A percentile compares a stretch with the other conserved stretches of the same genome.
phyloP scores from a whole-genome alignment of 1,140 invertebrate species.

The Halictus rubicundus region DNA sequence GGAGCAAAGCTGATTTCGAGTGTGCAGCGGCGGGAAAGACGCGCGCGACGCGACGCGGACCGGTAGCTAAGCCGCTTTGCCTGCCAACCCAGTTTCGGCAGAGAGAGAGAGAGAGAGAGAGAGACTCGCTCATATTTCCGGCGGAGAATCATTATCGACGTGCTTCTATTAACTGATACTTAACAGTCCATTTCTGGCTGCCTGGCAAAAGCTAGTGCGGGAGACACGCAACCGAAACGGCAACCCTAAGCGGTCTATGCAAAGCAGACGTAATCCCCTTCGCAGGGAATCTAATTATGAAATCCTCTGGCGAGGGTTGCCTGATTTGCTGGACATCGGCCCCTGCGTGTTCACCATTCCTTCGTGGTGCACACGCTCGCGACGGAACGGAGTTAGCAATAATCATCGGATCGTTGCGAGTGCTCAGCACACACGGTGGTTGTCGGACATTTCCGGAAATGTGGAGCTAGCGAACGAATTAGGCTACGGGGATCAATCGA shows the following conservation, averaged over 20 bases:
- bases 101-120: too few relatives aligned
- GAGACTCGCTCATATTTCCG: constrained; percentile 6
- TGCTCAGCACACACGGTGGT: not conserved
- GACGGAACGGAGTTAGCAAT: not conserved
- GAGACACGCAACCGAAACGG: constrained; percentile 13
- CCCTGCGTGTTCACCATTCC: not conserved
- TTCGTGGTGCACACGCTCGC: not conserved
- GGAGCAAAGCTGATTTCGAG: constrained; percentile 9
- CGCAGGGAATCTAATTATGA: constrained; percentile 23
- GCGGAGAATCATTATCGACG: constrained; percentile 21
- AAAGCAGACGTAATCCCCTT: not conserved
- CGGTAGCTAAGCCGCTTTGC: constrained; percentile 44
- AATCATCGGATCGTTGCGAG: not conserved
- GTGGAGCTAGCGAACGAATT: too few relatives aligned
- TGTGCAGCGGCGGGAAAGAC: not conserved
- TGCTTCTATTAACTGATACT: not conserved
- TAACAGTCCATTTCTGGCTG: not conserved
- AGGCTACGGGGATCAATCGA: not conserved
- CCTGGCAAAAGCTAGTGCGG: not conserved
- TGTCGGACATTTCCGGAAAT: too few relatives aligned
- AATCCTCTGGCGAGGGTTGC: not conserved
- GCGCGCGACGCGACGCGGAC: too few relatives aligned
- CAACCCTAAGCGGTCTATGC: not conserved
- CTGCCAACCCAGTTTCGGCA: constrained; percentile 14
- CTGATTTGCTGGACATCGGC: not conserved